Evolutionary conservation across 2,888 invertebrate species (phyloP), one percentile per base, ranked within the genome.

Genomic region (Acheta domesticus): DNA sequence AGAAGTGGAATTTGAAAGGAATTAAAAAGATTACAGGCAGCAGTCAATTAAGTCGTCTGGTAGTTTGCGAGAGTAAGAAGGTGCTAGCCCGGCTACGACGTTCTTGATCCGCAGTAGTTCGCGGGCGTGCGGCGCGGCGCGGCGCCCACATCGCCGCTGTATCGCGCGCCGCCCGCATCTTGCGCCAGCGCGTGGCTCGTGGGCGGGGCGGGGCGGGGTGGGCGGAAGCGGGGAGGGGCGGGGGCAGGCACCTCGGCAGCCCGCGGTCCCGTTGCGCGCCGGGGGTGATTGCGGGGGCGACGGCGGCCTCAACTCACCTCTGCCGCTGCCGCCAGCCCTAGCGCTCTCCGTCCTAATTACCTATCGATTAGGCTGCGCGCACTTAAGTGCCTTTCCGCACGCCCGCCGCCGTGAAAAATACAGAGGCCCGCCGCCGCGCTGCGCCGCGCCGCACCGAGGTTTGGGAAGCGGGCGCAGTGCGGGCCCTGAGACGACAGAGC

Each of bases 331-430:
- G 36, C 36, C 36, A 36, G 36, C 36, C 36, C 36, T 36, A 36
- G 36, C 36, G 36, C 36, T 36, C 16, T 62, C 62, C 62, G 62
- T 62, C 62, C 62, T 62, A 62, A 62, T 62, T 62, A 62, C 62
- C 62, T 62, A 62, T 62, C 62, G 62, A 62, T 62, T 62, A 62
- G 62, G 16, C 62, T 62, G 14, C 62, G 62, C 62, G 62, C 62
- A 62, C 62, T 62, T 62, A 62, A 62, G 62, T 62, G 62, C 62
- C 62, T 62, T 62, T 62, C 62, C n/a, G 62, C 62, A 62, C 62
- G 62, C 62, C 62, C 62, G 62, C 62, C 62, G 62, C 62, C 62
- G 16, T 62, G 62, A 62, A 62, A 62, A 62, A 62, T 62, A 62
- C 62, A n/a, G 14, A 14, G 16, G 62, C 62, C n/a, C 62, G 14